A percentile compares a stretch with the other conserved stretches of the same genome.
Conservation (phyloP, 1,140 invertebrate species). For the Scaptomyza montana region DNA sequence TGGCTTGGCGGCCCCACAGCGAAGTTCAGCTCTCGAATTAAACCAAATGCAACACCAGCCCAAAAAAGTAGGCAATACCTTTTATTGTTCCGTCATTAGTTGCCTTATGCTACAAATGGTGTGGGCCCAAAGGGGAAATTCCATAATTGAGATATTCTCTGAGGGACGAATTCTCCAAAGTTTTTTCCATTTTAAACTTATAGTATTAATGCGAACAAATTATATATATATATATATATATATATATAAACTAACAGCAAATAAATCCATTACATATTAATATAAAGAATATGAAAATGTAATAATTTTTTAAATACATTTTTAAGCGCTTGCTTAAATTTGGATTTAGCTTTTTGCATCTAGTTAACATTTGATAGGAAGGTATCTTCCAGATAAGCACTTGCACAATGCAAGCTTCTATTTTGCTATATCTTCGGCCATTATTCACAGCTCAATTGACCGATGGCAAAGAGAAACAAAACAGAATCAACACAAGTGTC, state of each 20-base stretch:
- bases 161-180: too few species aligned
- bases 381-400: not conserved
- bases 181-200: too few species aligned
- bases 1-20: conserved; percentile 26
- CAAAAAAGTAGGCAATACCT: conserved; percentile 33
- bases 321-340: too few species aligned
- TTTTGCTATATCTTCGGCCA: not conserved
- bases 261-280: too few species aligned
- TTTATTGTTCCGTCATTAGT: conserved; percentile 28
- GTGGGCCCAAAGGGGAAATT: not conserved
- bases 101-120: conserved; percentile 11
- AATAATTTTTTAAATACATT: too few species aligned
- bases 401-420: not conserved
- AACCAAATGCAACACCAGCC: conserved; percentile 6
- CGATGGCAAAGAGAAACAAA: not conserved
- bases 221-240: too few species aligned
- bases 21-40: not conserved
- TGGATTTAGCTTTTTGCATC: too few species aligned
- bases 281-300: too few species aligned
- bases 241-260: too few species aligned
- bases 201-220: too few species aligned
- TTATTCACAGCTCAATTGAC: conserved; percentile 2
- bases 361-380: not conserved
- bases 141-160: not conserved
- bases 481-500: not conserved